phyloP scores from a whole-genome alignment of 2,888 invertebrate species.

The Pheosia gnoma region DNA sequence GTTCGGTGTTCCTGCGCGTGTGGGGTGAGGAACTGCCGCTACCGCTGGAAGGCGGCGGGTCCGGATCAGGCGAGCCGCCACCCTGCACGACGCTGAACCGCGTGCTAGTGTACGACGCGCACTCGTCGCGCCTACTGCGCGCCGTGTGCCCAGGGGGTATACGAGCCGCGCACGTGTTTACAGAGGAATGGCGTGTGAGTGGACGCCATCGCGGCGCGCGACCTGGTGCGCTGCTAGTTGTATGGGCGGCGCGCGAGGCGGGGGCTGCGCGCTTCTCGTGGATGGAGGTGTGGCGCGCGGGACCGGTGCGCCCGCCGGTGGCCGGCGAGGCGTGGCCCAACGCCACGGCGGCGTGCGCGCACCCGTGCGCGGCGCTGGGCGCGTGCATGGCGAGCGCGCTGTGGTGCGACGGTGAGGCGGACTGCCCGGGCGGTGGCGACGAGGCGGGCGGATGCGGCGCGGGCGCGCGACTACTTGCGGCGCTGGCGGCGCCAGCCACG shows the following conservation, averaged over 20 bases:
- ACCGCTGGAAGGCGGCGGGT: conserved; percentile 82
- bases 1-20: conserved; percentile 91
- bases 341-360: conserved; percentile 58
- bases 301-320: conserved; percentile 38
- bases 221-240: conserved; percentile 90
- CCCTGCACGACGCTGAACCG: conserved; percentile 91
- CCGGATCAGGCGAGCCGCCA: conserved; percentile 82
- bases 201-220: conserved; percentile 64
- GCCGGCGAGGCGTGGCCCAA: conserved; percentile 86
- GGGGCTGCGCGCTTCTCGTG: conserved; percentile 91
- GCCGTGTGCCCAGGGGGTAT: conserved; percentile 89
- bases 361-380: conserved; percentile 87
- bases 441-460: conserved; percentile 86
- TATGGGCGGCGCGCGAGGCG: conserved; percentile 93
- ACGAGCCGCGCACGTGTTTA: conserved; percentile 90
- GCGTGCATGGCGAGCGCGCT: conserved; percentile 90
- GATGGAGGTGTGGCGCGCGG: conserved; percentile 79
- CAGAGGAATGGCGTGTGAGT: conserved; percentile 88
- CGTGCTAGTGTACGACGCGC: conserved; percentile 91
- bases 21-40: conserved; percentile 91
- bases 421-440: conserved; percentile 74
- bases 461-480: conserved; percentile 71
- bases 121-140: conserved; percentile 84
- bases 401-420: conserved; percentile 88
- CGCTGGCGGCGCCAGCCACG: conserved; percentile 86